phyloP scores from a whole-genome alignment of 1,140 invertebrate genomes.

The Drosophila nasuta region DNA sequence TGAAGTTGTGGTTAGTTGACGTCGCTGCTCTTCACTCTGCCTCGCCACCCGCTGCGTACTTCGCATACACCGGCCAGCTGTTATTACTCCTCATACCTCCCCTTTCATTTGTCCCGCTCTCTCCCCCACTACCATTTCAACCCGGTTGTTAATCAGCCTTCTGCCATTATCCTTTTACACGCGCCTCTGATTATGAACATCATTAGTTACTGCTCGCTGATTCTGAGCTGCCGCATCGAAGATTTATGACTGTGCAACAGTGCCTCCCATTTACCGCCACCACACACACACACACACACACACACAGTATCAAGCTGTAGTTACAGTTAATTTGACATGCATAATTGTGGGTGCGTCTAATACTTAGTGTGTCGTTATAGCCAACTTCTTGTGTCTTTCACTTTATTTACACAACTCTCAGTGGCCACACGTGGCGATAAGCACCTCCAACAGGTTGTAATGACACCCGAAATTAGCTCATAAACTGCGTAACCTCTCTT shows the following conservation, averaged over 20 bases:
- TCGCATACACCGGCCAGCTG: background rate
- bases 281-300: conserved; percentile 12
- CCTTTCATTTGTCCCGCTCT: background rate
- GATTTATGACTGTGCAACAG: conserved; percentile 70
- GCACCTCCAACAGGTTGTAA: conserved; percentile 27
- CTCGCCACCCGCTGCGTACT: conserved; percentile 5
- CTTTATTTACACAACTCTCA: conserved; percentile 2
- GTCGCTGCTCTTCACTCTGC: conserved; percentile 4
- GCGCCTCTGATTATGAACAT: conserved; percentile 80
- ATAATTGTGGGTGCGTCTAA: conserved; percentile 67
- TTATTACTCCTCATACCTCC: background rate
- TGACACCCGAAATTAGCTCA: conserved; percentile 20
- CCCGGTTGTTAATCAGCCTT: conserved; percentile 67
- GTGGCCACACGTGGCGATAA: conserved; percentile 24
- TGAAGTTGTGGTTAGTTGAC: conserved; percentile 64
- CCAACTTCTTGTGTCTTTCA: conserved; percentile 3
- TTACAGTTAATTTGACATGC: conserved; percentile 77
- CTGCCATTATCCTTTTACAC: conserved; percentile 76
- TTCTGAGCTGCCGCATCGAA: conserved; percentile 54
- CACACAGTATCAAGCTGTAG: conserved; percentile 55
- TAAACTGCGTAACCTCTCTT: background rate
- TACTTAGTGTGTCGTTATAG: conserved; percentile 15
- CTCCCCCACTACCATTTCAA: background rate
- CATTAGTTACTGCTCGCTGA: conserved; percentile 77
- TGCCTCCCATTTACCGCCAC: background rate